Base-by-base conservation (phyloP, 2,888 invertebrate genomes). In the Nectonema munidae region DNA sequence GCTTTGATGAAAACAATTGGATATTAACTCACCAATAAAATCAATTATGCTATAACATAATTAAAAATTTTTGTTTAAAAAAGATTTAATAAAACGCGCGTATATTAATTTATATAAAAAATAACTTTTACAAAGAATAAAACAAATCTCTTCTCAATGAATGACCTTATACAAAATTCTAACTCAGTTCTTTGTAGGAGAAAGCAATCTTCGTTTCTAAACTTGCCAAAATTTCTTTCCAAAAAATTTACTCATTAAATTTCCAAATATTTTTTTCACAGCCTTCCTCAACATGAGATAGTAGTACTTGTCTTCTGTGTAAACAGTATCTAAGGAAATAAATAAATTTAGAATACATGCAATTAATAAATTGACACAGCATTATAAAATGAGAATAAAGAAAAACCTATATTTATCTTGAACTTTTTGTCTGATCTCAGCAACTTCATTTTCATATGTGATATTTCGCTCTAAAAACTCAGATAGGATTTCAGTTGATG, bases 201-300 rank as follows among this genome's bases (percentile, higher is more conserved):
- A n/a, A n/a, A n/a, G n/a, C n/a, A n/a, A n/a, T n/a, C n/a, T n/a
- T n/a, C n/a, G n/a, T n/a, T n/a, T n/a, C n/a, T n/a, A n/a, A n/a
- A n/a, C n/a, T n/a, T n/a, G n/a, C n/a, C n/a, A n/a, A n/a, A n/a
- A n/a, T n/a, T n/a, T n/a, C n/a, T n/a, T n/a, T n/a, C n/a, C n/a
- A n/a, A n/a, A n/a, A n/a, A n/a, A n/a, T 30, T 29, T 16, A 41
- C 13, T 41, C 28, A 20, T 17, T 30, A 15, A 75, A 79, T 52
- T 74, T 75, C 89, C 86, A 89, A 69, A 76, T 71, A 55, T 86
- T 83, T 61, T 76, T 79, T 57, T 89, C 89, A 56, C 86, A 83
- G 44, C 89, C 89, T 63, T 95, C 89, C 56, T 81, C 75, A 38
- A 89, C 89, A 57, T 95, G 89, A 55, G 81, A 79, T 50, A 89